phyloP scores from a whole-genome alignment of 1,140 invertebrate species.

The Archivesica marissinica region DNA sequence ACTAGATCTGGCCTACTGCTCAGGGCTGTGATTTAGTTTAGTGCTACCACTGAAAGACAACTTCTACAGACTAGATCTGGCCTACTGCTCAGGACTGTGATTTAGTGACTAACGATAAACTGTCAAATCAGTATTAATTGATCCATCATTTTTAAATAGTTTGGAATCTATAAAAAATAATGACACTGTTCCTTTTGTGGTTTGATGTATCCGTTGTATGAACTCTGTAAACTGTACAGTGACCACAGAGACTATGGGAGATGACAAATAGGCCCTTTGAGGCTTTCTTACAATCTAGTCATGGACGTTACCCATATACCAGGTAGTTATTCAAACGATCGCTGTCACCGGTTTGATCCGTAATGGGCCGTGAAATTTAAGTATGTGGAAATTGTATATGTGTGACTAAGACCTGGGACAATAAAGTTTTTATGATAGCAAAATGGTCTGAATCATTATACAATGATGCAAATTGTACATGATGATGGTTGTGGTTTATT shows the following conservation, averaged over 20 bases:
- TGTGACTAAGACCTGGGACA: not conserved
- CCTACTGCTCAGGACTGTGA: too few relatives aligned
- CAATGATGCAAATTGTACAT: not conserved
- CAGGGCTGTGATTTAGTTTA: too few relatives aligned
- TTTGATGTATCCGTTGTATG: too few relatives aligned
- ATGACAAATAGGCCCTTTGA: not conserved
- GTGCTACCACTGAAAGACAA: too few relatives aligned
- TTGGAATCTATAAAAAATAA: too few relatives aligned
- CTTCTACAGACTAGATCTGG: too few relatives aligned
- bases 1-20: too few relatives aligned
- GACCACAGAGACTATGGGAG: not conserved
- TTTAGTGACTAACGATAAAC: too few relatives aligned
- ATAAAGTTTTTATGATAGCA: conserved; percentile 20
- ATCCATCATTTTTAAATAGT: too few relatives aligned
- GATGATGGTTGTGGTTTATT: not conserved
- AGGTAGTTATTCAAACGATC: too few relatives aligned
- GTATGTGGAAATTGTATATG: not conserved
- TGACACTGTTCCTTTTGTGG: too few relatives aligned
- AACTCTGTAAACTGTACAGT: conserved; percentile 9
- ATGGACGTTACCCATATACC: not conserved
- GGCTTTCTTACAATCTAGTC: not conserved
- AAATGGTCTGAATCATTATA: not conserved
- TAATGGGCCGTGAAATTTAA: conserved; percentile 23
- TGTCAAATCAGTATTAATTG: too few relatives aligned
- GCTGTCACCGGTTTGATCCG: not conserved